Percentiles rank a stretch among this genome's conserved stretches.
These are phyloP conservation scores for Tiaroga cobitis DNA, from an alignment of 2,797 vertebrate genomes.

Conservation along the genomic window DNA sequence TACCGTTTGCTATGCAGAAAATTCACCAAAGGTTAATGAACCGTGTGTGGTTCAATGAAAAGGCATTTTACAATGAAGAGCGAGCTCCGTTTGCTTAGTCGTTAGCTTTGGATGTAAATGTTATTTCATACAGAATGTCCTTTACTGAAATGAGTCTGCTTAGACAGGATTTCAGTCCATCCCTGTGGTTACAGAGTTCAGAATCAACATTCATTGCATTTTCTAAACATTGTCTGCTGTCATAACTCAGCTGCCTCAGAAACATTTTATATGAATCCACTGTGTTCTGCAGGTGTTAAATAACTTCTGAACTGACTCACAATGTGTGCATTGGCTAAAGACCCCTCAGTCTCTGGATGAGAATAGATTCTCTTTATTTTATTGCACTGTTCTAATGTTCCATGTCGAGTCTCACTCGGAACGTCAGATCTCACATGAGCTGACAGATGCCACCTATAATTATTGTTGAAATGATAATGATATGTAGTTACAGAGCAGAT, in stretches of 20 bases:
- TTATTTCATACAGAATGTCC: background rate
- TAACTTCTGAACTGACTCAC: slow-evolving; percentile 18
- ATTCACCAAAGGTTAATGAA: slow-evolving; percentile 23
- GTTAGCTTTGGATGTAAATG: background rate
- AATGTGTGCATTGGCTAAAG: slow-evolving; percentile 24
- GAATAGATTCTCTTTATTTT: slow-evolving; percentile 42
- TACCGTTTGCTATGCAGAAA: background rate
- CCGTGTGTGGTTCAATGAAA: background rate
- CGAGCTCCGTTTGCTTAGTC: background rate
- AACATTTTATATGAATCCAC: slow-evolving; percentile 25
- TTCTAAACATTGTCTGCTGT: slow-evolving; percentile 17
- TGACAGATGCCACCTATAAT: slow-evolving; percentile 35
- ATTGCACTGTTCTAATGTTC: slow-evolving; percentile 30
- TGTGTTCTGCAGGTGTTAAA: slow-evolving; percentile 38
- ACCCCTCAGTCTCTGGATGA: slow-evolving; percentile 6
- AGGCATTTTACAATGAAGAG: background rate
- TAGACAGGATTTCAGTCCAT: background rate
- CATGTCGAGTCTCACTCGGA: slow-evolving; percentile 32
- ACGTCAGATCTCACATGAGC: slow-evolving; percentile 36
- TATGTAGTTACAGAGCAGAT: slow-evolving; percentile 36
- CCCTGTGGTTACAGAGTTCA: slow-evolving; percentile 10
- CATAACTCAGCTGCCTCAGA: slow-evolving; percentile 2
- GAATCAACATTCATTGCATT: slow-evolving; percentile 31
- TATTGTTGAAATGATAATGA: slow-evolving; percentile 34
- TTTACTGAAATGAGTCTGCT: background rate